Evolutionary conservation across 2,797 vertebrate genomes (phyloP), one percentile per base, ranked within the genome.

Genomic region (Thunnus albacares): DNA sequence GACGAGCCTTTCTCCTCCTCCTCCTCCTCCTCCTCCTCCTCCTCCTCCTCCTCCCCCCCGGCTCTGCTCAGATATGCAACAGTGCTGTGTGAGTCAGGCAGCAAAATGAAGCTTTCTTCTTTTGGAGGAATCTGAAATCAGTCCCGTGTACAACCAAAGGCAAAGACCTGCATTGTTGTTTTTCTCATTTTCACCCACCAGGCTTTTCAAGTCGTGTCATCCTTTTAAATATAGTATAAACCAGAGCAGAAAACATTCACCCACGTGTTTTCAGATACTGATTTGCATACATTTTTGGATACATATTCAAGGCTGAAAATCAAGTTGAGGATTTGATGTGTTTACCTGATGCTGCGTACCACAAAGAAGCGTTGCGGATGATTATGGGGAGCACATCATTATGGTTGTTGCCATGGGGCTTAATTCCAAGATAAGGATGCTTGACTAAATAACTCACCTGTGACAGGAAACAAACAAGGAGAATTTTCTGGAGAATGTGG

Each of bases 391-490:
- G 67, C 38, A 13, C 71, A 60, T 83, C 63, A 70, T 84, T 76
- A 80, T 38, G 79, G 58, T 77, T 77, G 75, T 87, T 85, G 62
- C 64, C 53, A 56, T 57, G 72, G 75, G 70, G 80, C 76, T 88
- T 84, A 83, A 84, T 83, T 87, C 82, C 22, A 55, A 82, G 80
- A 87, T 81, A 76, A 79, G 78, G 74, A 84, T 59, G 83, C 70
- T 82, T 83, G 80, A 87, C 79, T 90, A 75, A 90, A 89, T 84
- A 86, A 86, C 49, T 89, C 58, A 75, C 79, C 82, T 80, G 80
- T 80, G 83, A 88, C 83, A 76, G 71, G 66, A 72, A 75, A 74
- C 72, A 85, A 87, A 86, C 74, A 41, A 12, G 26, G 14, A 62
- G 20, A 13, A 14, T 67, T 75, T 66, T 55, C 55, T 51, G 18